These are phyloP conservation scores for Chroicocephalus ridibundus DNA, from an alignment of 2,113 vertebrate species.

Conservation along the genomic window DNA sequence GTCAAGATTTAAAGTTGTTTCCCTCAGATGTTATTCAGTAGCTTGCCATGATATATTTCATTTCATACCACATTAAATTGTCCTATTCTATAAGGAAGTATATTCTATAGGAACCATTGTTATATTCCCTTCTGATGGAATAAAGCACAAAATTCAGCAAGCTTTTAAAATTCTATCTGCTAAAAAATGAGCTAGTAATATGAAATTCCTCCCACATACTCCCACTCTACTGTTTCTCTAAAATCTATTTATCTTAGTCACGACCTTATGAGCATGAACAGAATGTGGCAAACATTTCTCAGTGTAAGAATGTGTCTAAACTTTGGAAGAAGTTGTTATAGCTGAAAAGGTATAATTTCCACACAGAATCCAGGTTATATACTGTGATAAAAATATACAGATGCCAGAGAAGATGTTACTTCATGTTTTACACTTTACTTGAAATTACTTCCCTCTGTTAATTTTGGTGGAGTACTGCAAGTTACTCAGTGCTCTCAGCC, in stretches of 20 bases:
- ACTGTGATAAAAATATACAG: neutral
- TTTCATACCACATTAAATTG: neutral
- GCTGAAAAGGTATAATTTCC: conserved; percentile 49
- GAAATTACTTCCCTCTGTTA: neutral
- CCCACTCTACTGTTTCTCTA: conserved; percentile 65
- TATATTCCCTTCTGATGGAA: conserved; percentile 32
- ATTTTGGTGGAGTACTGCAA: neutral
- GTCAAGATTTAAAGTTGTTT: neutral
- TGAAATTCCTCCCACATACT: conserved; percentile 73
- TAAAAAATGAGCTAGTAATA: conserved; percentile 61
- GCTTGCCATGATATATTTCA: neutral
- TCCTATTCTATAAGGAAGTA: neutral
- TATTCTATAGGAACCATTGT: conserved; percentile 25
- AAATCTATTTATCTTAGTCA: conserved; percentile 77
- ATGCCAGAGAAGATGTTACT: neutral
- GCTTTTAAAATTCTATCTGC: conserved; percentile 63
- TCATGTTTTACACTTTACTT: neutral
- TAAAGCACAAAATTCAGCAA: conserved; percentile 42
- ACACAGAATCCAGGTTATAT: neutral
- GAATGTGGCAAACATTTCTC: conserved; percentile 63
- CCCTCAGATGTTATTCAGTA: neutral
- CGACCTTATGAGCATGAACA: conserved; percentile 67
- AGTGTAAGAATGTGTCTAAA: conserved; percentile 28
- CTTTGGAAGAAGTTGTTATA: conserved; percentile 23
- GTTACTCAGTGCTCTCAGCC: neutral